Conservation (phyloP, 2,888 invertebrate genomes). For the Sceliomorpha sp. region DNA sequence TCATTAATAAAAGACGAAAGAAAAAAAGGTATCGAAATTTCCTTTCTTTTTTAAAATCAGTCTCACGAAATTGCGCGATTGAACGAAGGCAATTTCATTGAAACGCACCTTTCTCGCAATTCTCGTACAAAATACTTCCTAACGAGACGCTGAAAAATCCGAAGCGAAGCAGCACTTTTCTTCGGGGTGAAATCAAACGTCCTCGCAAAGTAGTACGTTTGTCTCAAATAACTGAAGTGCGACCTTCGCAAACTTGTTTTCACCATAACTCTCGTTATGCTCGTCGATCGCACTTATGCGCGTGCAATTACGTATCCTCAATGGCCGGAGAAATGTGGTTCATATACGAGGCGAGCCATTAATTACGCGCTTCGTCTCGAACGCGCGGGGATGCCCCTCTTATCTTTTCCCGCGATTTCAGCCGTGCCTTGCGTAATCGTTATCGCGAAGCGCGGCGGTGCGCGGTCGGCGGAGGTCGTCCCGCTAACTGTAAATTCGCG, state of each 20-base stretch:
- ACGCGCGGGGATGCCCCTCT: conserved; percentile 41
- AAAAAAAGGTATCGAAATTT: too few relatives aligned
- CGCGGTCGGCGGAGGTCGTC: too few relatives aligned
- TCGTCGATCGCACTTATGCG: conserved; percentile 19
- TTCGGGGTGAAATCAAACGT: conserved; percentile 51
- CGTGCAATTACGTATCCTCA: conserved; percentile 24
- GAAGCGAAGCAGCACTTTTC: conserved; percentile 41
- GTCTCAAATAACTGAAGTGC: conserved; percentile 50
- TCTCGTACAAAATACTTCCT: too few relatives aligned
- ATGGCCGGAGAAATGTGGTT: conserved; percentile 38
- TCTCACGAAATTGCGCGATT: too few relatives aligned
- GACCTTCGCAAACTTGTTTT: conserved; percentile 54
- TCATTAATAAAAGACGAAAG: too few relatives aligned
- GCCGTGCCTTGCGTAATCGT: conserved; percentile 26
- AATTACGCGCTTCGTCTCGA: conserved; percentile 51
- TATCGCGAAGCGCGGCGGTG: conserved; percentile 11
- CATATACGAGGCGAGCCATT: conserved; percentile 28
- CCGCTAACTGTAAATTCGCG: conserved; percentile 6
- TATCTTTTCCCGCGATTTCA: conserved; percentile 41
- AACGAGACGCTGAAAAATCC: too few relatives aligned
- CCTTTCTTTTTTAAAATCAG: too few relatives aligned
- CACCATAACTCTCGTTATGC: conserved; percentile 34
- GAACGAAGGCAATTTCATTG: too few relatives aligned
- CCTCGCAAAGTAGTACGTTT: conserved; percentile 47
- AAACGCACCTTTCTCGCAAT: too few relatives aligned